These are phyloP conservation scores for Ptychobarbus kaznakovi DNA, from an alignment of 2,797 vertebrate species.

Conservation along the genomic window DNA sequence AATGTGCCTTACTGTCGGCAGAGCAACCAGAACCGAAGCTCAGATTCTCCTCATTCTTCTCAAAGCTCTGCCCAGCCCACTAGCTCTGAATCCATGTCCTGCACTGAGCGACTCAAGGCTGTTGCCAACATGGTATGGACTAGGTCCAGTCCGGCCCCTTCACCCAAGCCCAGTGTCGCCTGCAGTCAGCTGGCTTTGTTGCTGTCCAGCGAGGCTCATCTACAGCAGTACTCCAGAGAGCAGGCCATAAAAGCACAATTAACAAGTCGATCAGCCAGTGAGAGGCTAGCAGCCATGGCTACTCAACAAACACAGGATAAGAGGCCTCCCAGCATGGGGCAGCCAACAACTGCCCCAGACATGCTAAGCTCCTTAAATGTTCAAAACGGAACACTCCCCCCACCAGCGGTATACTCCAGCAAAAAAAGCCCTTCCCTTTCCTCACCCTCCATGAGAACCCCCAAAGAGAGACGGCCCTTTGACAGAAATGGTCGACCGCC, in stretches of 20 bases:
- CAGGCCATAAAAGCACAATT: conserved; percentile 96
- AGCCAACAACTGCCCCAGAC: conserved; percentile 80
- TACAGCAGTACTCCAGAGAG: conserved; percentile 98
- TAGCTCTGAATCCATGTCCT: conserved; percentile 87
- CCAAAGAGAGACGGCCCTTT: conserved; percentile 83
- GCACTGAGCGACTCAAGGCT: conserved; percentile 92
- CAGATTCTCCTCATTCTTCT: conserved; percentile 85
- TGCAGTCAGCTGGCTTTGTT: conserved; percentile 97
- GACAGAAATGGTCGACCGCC: conserved; percentile 87
- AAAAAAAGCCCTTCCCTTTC: conserved; percentile 81
- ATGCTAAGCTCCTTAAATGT: conserved; percentile 82
- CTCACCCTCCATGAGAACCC: conserved; percentile 72
- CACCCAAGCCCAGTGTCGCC: conserved; percentile 95
- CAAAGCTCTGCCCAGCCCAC: conserved; percentile 80
- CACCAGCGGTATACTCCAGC: conserved; percentile 70
- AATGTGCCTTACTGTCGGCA: conserved; percentile 85
- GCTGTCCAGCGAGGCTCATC: conserved; percentile 96
- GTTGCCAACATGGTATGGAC: conserved; percentile 97
- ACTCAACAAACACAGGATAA: conserved; percentile 84
- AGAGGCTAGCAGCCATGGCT: conserved; percentile 96
- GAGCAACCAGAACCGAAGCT: conserved; percentile 81
- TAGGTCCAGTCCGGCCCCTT: conserved; percentile 92
- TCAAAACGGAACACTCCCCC: conserved; percentile 83
- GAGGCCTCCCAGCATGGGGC: conserved; percentile 82
- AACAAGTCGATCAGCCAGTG: conserved; percentile 92